Conservation (phyloP, 2,888 invertebrate genomes). For the Drosophila cracens region DNA sequence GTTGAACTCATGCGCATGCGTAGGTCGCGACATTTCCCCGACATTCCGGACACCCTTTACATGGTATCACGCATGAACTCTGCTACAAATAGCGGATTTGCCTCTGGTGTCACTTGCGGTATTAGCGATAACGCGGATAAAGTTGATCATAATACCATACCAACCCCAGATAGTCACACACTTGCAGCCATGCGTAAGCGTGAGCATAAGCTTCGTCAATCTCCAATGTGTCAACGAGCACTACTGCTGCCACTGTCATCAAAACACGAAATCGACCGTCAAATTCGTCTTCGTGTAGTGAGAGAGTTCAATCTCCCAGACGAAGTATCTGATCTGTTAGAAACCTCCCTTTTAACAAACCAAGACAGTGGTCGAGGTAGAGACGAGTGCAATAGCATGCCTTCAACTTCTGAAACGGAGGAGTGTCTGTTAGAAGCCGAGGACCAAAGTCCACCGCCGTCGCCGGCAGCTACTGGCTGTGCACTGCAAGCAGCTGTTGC, state of each 20-base stretch:
- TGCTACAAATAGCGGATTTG: conserved; percentile 74
- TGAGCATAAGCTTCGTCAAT: conserved; percentile 92
- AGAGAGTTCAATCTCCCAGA: conserved; percentile 97
- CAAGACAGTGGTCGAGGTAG: conserved; percentile 58
- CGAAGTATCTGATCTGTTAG: conserved; percentile 91
- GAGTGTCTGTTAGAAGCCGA: conserved; percentile 81
- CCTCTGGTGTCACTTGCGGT: conserved; percentile 64
- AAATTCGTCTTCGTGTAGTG: conserved; percentile 94
- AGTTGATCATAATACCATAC: conserved; percentile 88
- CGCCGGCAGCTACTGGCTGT: conserved; percentile 83
- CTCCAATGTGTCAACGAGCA: conserved; percentile 92
- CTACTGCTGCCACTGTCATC: conserved; percentile 91
- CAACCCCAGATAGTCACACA: conserved; percentile 91
- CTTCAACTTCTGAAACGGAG: conserved; percentile 79
- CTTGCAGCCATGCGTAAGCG: conserved; percentile 93
- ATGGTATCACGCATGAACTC: conserved; percentile 88
- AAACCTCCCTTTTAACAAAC: conserved; percentile 85
- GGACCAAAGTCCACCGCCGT: conserved; percentile 84
- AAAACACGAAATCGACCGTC: conserved; percentile 90
- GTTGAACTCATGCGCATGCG: conserved; percentile 90
- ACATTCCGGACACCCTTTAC: conserved; percentile 97
- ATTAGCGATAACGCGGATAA: conserved; percentile 87
- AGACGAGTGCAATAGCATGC: conserved; percentile 52
- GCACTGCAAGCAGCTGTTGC: conserved; percentile 56
- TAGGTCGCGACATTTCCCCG: conserved; percentile 90